Conservation (phyloP, 2,797 vertebrate species). For the Odontamblyopus lacepedii region DNA sequence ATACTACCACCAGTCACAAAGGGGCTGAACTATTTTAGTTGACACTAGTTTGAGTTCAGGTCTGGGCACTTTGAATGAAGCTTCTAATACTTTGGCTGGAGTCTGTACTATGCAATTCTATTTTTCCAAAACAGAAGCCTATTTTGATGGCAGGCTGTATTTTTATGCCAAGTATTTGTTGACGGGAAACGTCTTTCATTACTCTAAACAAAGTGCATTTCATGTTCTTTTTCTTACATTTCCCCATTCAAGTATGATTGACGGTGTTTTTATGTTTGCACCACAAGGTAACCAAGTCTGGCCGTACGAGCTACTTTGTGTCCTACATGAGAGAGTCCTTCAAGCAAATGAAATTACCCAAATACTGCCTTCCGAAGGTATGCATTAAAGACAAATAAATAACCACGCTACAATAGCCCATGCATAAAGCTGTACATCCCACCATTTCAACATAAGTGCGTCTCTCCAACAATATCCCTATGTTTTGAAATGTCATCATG, state of each 20-base stretch:
- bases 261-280: slow-evolving; percentile 29
- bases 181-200: neutral
- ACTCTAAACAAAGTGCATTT: neutral
- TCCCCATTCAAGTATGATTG: slow-evolving; percentile 15
- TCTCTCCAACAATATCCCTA: neutral
- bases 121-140: neutral
- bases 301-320: slow-evolving; percentile 94
- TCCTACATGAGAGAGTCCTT: slow-evolving; percentile 93
- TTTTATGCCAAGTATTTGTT: slow-evolving; percentile 3
- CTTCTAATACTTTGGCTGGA: neutral
- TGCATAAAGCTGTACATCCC: slow-evolving; percentile 1
- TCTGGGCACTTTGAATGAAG: neutral
- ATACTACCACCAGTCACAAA: neutral
- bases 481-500: slow-evolving; percentile 21
- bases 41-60: neutral
- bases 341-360: slow-evolving; percentile 91
- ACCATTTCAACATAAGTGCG: slow-evolving; percentile 11
- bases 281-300: slow-evolving; percentile 89
- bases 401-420: slow-evolving; percentile 9
- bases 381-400: slow-evolving; percentile 21
- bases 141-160: neutral
- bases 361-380: slow-evolving; percentile 92
- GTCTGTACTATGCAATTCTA: neutral
- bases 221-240: slow-evolving; percentile 2
- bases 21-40: neutral